Evolutionary conservation across 2,888 invertebrate genomes (phyloP), one percentile per base, ranked within the genome.

Genomic region (Drosophila neutralis): DNA sequence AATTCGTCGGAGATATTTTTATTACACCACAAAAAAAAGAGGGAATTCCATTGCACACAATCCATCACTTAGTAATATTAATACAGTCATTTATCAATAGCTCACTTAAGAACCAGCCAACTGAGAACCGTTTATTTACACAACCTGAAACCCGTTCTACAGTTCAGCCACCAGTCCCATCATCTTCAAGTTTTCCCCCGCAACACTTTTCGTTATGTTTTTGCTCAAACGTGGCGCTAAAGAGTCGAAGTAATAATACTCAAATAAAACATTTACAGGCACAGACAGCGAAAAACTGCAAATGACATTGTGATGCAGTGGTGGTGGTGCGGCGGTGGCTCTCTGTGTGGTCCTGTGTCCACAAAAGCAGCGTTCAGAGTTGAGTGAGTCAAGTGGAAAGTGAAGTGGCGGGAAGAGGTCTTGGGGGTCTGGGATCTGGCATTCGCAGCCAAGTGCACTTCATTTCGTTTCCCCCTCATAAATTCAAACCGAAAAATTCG

Each of bases 191-290:
- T 57, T 29, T 29, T 35, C 31, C 18, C n/a, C 24, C 13, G 49
- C 13, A 49, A 67, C 66, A 45, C 51, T 67, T 45, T 53, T 59
- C 27, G 42, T 57, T 65, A 68, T 62, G 59, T 65, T 68, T 56
- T 53, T 60, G 58, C 67, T 65, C 40, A 74, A 74, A 68, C 63
- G 75, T 69, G 74, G 69, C 48, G 83, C 74, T 86, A 83, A 86
- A 84, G 86, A 83, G 81, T 84, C 78, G 73, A 83, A 86, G 88
- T 88, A 88, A 88, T 84, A 84, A 84, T 84, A 88, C 88, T 84
- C 86, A 84, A 84, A 84, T 84, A 84, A 84, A 84, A 84, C 84
- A 84, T 84, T 84, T 84, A 84, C 84, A 84, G 84, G 83, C 88
- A 48, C 86, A 88, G 83, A 83, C 83, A 73, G 76, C 71, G 89